Evolutionary conservation across 30 jellyfish, hydroid and myxozoan genomes (phyloP).

Genomic region (Turritopsis rubra): DNA sequence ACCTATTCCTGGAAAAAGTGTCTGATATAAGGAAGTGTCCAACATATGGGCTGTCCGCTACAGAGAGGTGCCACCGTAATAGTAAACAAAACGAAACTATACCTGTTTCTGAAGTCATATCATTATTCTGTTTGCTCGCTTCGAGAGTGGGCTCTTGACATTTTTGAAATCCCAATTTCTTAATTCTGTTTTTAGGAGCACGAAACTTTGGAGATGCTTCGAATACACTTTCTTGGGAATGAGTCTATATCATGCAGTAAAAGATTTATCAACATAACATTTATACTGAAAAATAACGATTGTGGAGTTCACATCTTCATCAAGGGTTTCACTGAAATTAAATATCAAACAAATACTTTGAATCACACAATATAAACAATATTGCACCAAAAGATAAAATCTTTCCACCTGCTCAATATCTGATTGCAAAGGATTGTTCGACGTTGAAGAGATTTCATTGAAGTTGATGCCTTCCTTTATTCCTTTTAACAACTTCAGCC

Average conservation of each 20-base stretch:
- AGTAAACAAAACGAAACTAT: not conserved
- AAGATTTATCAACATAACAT: not conserved
- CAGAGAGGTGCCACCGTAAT: not conserved
- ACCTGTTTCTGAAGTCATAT: not conserved
- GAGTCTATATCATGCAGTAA: not conserved
- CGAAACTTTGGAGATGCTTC: constrained; percentile 4
- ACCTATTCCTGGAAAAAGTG: too few species aligned
- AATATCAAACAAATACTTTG: too few species aligned
- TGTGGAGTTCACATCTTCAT: too few species aligned
- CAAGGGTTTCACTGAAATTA: too few species aligned
- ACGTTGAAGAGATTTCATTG: not conserved
- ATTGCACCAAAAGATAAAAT: too few species aligned
- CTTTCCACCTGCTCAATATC: not conserved
- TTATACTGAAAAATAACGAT: too few species aligned
- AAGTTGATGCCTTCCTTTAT: not conserved
- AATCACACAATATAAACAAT: too few species aligned
- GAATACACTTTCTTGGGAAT: constrained; percentile 11
- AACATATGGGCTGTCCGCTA: too few species aligned
- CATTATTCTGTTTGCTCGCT: not conserved
- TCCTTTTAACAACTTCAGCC: not conserved
- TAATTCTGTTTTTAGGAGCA: not conserved
- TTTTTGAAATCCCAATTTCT: not conserved
- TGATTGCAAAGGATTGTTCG: not conserved
- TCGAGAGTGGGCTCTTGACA: not conserved
- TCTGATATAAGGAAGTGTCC: too few species aligned